Conservation (phyloP, 2,888 invertebrate species). For the Polyommatus iphigenia region DNA sequence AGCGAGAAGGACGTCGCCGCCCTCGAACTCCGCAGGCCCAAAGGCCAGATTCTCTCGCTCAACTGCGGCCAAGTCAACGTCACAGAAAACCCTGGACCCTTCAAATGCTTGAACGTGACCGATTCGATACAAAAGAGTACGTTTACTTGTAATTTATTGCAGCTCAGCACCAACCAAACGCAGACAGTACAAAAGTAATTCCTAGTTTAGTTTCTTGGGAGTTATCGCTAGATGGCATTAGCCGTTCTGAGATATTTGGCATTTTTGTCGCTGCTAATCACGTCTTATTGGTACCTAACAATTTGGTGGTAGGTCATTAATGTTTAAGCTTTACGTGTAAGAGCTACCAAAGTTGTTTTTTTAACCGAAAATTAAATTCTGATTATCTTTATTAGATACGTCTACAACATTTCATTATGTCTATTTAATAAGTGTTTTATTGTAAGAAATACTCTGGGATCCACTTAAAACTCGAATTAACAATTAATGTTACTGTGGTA, state of each 20-base stretch:
- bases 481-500: neutral
- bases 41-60: constrained; percentile 43
- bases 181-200: constrained; percentile 29
- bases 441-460: neutral
- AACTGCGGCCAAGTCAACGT: constrained; percentile 41
- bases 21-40: constrained; percentile 32
- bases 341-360: neutral
- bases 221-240: neutral
- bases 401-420: neutral
- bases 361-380: neutral
- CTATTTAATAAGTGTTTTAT: neutral
- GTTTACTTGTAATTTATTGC: constrained; percentile 54
- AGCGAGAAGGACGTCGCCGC: constrained; percentile 45
- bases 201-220: neutral
- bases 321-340: neutral
- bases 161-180: constrained; percentile 39
- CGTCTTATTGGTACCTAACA: neutral
- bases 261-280: neutral
- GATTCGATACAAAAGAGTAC: constrained; percentile 45
- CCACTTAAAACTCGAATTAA: neutral
- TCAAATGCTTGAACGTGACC: constrained; percentile 48
- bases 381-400: neutral
- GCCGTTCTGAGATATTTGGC: neutral
- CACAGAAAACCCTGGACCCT: constrained; percentile 32
- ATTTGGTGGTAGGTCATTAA: neutral